Conservation (phyloP, 2,797 vertebrate species). For the Artibeus jamaicensis region DNA sequence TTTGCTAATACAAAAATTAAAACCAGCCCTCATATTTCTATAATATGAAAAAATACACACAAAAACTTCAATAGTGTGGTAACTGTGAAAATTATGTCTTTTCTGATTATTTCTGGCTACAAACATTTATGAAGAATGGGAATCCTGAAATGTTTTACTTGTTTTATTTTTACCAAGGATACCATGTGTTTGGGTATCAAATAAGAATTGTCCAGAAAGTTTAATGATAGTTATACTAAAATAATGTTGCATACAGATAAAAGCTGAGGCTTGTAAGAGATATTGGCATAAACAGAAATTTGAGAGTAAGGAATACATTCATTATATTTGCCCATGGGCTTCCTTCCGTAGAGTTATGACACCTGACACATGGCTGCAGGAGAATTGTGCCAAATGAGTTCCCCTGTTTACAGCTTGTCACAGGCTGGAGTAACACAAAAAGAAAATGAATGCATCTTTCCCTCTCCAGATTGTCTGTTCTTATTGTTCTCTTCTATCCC, state of each 20-base stretch:
- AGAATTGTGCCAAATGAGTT: slow-evolving; percentile 9
- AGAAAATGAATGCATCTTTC: background rate
- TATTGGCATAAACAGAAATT: background rate
- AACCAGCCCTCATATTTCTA: slow-evolving; percentile 40
- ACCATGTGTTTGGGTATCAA: slow-evolving; percentile 18
- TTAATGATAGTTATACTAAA: slow-evolving; percentile 31
- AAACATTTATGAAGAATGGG: background rate
- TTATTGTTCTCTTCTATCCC: background rate
- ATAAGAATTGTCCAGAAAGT: slow-evolving; percentile 12
- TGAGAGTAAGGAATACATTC: background rate
- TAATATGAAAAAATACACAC: background rate
- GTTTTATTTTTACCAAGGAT: slow-evolving; percentile 43
- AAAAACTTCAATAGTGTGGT: background rate
- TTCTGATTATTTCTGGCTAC: background rate
- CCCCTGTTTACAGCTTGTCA: slow-evolving; percentile 23
- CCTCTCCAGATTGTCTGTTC: background rate
- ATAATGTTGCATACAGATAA: slow-evolving; percentile 7
- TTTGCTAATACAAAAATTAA: slow-evolving; percentile 51
- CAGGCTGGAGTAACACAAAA: background rate
- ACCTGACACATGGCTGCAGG: slow-evolving; percentile 45
- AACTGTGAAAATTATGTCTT: background rate
- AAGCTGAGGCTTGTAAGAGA: background rate
- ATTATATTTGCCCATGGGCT: background rate
- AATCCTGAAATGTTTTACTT: slow-evolving; percentile 17
- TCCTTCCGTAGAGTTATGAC: slow-evolving; percentile 9